Percentiles rank a stretch among this genome's conserved stretches.
Evolutionary conservation across 2,113 vertebrate species (phyloP).

Genomic region (Talpa occidentalis): DNA sequence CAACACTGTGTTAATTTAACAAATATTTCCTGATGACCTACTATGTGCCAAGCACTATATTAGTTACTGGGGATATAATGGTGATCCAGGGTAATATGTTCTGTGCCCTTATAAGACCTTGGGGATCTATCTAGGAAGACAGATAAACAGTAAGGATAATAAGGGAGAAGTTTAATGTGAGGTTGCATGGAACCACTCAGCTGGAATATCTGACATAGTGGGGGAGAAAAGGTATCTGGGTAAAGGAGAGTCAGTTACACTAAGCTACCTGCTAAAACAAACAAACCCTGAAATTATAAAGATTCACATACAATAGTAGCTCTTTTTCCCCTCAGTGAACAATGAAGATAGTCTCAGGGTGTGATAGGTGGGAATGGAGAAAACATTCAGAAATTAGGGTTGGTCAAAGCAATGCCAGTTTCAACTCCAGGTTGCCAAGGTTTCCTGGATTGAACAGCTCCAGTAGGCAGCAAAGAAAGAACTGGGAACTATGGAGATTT

Average conservation of each 20-base stretch:
- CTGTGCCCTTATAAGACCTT: not conserved
- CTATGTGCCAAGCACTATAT: not conserved
- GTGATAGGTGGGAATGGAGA: accelerated
- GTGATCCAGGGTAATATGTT: not conserved
- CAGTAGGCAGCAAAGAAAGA: not conserved
- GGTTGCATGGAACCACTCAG: not conserved
- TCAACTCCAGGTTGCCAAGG: not conserved
- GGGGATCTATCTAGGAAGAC: not conserved
- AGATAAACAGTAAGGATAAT: not conserved
- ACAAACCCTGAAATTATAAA: not conserved
- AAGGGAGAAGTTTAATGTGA: not conserved
- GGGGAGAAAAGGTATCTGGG: not conserved
- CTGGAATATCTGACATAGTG: accelerated
- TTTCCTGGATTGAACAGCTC: no score
- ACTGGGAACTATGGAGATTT: not conserved
- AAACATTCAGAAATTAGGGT: not conserved
- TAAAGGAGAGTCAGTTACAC: not conserved
- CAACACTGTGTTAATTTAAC: not conserved
- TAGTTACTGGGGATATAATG: not conserved
- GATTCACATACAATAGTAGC: not conserved
- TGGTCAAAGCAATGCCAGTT: not conserved
- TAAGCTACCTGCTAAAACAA: not conserved
- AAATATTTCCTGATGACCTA: not conserved
- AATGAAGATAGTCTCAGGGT: not conserved
- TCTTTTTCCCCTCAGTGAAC: not conserved